phyloP scores from a whole-genome alignment of 1,140 invertebrate species.

The Danaus melanippus region DNA sequence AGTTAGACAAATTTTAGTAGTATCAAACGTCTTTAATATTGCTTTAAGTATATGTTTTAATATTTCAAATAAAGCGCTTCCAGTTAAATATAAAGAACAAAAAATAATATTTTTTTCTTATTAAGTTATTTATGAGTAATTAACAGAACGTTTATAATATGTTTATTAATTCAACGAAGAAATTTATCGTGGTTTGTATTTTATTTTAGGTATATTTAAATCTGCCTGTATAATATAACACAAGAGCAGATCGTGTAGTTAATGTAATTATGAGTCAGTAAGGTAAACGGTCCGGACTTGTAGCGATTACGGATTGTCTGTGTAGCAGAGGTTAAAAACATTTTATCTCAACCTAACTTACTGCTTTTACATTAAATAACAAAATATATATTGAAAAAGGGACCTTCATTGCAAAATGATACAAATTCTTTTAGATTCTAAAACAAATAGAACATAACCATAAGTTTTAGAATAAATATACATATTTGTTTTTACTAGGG shows the following conservation, averaged over 20 bases:
- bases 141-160: neutral
- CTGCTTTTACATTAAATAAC: too few relatives aligned
- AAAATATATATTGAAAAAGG: too few relatives aligned
- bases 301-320: slow-evolving; percentile 62
- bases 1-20: neutral
- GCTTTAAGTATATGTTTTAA: neutral
- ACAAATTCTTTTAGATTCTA: too few relatives aligned
- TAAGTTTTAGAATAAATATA: too few relatives aligned
- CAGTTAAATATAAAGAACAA: neutral
- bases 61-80: neutral
- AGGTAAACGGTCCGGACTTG: slow-evolving; percentile 63
- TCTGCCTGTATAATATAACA: slow-evolving; percentile 45
- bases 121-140: slow-evolving; percentile 1
- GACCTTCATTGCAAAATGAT: too few relatives aligned
- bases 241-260: slow-evolving; percentile 61
- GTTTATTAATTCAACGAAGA: neutral
- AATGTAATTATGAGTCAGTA: slow-evolving; percentile 70
- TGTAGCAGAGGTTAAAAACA: slow-evolving; percentile 38
- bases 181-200: too few relatives aligned
- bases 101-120: neutral
- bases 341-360: slow-evolving; percentile 19
- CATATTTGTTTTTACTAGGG: too few relatives aligned
- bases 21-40: neutral
- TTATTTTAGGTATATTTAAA: neutral
- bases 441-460: too few relatives aligned